A percentile compares a stretch with the other conserved stretches of the same genome.
Evolutionary conservation across 2,888 invertebrate genomes (phyloP).

Genomic region (Tethea ocularis): DNA sequence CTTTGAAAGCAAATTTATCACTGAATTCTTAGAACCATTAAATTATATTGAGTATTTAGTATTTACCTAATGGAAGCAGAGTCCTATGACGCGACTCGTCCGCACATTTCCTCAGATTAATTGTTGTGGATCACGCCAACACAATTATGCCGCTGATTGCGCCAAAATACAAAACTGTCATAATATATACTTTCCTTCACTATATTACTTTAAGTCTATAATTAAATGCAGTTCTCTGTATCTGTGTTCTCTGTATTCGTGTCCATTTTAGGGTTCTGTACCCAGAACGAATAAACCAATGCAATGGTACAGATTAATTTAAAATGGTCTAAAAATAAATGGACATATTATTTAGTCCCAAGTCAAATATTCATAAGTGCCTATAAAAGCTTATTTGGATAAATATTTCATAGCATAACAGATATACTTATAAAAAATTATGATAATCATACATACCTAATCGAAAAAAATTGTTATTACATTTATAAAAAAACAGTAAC

Average conservation of each 20-base stretch:
- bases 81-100: slow-evolving; percentile 21
- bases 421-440: too few species aligned
- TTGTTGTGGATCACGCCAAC: slow-evolving; percentile 29
- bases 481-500: too few species aligned
- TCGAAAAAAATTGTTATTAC: too few species aligned
- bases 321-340: too few species aligned
- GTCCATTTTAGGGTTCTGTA: neutral
- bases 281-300: too few species aligned
- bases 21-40: neutral
- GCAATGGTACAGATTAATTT: too few species aligned
- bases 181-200: neutral
- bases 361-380: too few species aligned
- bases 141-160: slow-evolving; percentile 7
- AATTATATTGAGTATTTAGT: slow-evolving; percentile 3
- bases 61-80: slow-evolving; percentile 25
- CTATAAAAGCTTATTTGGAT: too few species aligned
- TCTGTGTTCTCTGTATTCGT: neutral
- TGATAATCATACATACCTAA: too few species aligned
- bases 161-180: neutral
- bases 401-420: too few species aligned
- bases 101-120: slow-evolving; percentile 31
- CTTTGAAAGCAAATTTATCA: neutral
- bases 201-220: neutral
- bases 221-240: neutral
- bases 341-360: too few species aligned